A percentile compares a stretch with the other conserved stretches of the same genome.
These are phyloP conservation scores for Troglohyphantes excavatus DNA, from an alignment of 2,888 invertebrate species.

Conservation along the genomic window DNA sequence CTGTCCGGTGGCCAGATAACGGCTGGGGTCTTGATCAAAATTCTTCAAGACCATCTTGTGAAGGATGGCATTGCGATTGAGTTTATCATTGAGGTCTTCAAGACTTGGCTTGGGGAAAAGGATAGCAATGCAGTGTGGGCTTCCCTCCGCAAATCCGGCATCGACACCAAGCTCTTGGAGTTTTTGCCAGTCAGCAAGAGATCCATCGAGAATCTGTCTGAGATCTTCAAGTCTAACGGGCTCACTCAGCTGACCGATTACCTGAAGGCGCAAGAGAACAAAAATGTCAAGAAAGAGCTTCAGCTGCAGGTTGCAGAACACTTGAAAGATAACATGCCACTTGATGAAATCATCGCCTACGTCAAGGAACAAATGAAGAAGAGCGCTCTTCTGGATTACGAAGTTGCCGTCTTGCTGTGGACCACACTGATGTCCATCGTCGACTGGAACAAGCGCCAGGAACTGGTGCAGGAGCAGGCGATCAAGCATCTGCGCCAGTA, in stretches of 20 bases:
- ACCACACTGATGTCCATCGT: slow-evolving; percentile 96
- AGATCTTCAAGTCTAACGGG: slow-evolving; percentile 90
- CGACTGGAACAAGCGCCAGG: slow-evolving; percentile 99
- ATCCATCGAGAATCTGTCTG: slow-evolving; percentile 91
- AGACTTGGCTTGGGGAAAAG: slow-evolving; percentile 94
- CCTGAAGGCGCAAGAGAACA: slow-evolving; percentile 85
- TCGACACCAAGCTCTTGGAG: slow-evolving; percentile 87
- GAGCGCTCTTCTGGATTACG: slow-evolving; percentile 93
- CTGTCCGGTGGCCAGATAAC: slow-evolving; percentile 95
- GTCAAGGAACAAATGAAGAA: slow-evolving; percentile 92
- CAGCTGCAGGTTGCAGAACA: slow-evolving; percentile 90
- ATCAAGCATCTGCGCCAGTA: slow-evolving; percentile 86
- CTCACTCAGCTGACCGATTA: slow-evolving; percentile 88
- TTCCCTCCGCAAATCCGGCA: slow-evolving; percentile 92
- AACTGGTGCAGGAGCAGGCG: slow-evolving; percentile 96
- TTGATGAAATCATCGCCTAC: slow-evolving; percentile 91
- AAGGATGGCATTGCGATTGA: slow-evolving; percentile 91
- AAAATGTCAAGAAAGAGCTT: slow-evolving; percentile 91
- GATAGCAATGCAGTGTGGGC: slow-evolving; percentile 93
- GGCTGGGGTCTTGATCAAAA: slow-evolving; percentile 88
- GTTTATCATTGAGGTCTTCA: slow-evolving; percentile 95
- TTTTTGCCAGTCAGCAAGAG: slow-evolving; percentile 97
- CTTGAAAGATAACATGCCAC: slow-evolving; percentile 92
- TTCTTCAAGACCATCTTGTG: slow-evolving; percentile 89
- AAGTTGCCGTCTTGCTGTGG: slow-evolving; percentile 95